Conservation (phyloP, 2,113 vertebrate genomes). For the Orcinus orca region DNA sequence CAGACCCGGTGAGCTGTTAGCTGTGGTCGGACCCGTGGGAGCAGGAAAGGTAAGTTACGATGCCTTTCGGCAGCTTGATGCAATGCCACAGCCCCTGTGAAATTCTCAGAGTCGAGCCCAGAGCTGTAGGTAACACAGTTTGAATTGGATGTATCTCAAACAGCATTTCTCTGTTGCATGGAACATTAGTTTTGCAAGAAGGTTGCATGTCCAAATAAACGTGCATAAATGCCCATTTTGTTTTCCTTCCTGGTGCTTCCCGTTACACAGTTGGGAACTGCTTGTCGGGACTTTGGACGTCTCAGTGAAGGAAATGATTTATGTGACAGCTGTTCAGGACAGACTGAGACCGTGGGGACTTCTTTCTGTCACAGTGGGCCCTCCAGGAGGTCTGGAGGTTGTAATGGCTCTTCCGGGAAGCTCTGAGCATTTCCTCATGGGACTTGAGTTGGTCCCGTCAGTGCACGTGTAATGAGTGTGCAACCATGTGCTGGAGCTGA, state of each 20-base stretch:
- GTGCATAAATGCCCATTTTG: rapidly evolving
- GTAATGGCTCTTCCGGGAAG: background rate
- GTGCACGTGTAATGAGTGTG: rapidly evolving
- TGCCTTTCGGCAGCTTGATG: background rate
- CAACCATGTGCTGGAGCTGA: rapidly evolving
- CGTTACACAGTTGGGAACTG: background rate
- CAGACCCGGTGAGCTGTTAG: conserved; percentile 89
- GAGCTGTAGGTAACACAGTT: rapidly evolving
- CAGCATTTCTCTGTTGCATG: background rate
- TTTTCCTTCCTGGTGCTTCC: background rate
- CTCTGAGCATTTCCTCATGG: background rate
- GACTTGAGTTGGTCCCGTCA: rapidly evolving
- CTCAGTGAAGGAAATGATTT: background rate
- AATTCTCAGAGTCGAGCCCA: background rate
- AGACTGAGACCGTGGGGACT: background rate
- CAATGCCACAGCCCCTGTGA: rapidly evolving
- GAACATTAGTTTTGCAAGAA: background rate
- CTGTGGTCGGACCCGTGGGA: conserved; percentile 94
- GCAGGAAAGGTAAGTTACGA: conserved; percentile 92
- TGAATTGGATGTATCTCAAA: background rate
- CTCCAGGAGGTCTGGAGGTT: background rate
- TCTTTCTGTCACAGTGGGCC: background rate
- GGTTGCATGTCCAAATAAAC: background rate
- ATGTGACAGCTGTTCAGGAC: background rate
- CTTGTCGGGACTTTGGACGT: background rate